These are phyloP conservation scores for Eilema caniola DNA, from an alignment of 2,888 invertebrate genomes.

Conservation along the genomic window DNA sequence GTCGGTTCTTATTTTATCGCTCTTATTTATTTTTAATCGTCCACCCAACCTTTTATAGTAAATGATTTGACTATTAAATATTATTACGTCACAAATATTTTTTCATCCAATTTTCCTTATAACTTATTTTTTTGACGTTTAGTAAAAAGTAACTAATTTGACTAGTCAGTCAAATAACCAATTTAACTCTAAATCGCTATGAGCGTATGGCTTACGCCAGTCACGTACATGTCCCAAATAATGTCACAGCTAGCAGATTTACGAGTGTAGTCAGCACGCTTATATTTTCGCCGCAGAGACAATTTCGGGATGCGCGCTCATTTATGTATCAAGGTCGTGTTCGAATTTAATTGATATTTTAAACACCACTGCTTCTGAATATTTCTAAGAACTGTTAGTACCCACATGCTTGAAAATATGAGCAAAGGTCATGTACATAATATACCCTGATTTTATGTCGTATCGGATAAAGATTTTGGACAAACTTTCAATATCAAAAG, in stretches of 20 bases:
- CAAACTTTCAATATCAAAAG: too few relatives aligned
- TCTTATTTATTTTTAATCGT: too few relatives aligned
- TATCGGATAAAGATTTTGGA: too few relatives aligned
- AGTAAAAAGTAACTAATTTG: too few relatives aligned
- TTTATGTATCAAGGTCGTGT: slow-evolving; percentile 27
- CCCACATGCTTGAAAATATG: not conserved
- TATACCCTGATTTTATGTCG: too few relatives aligned
- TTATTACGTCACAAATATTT: too few relatives aligned
- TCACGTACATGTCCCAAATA: slow-evolving; percentile 52
- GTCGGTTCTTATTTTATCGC: too few relatives aligned
- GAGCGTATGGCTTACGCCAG: slow-evolving; percentile 28
- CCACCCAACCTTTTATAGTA: too few relatives aligned
- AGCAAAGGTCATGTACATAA: not conserved
- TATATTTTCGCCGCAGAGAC: slow-evolving; percentile 43
- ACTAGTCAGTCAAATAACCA: too few relatives aligned
- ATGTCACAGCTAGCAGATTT: slow-evolving; percentile 59
- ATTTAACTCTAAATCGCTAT: slow-evolving; percentile 21
- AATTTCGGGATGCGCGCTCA: slow-evolving; percentile 28
- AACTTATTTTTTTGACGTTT: too few relatives aligned
- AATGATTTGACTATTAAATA: too few relatives aligned
- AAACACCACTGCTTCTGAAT: not conserved
- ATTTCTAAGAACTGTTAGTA: not conserved
- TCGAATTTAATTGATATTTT: slow-evolving; percentile 16
- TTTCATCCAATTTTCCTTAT: too few relatives aligned
- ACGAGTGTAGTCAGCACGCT: slow-evolving; percentile 48